Conservation (phyloP, 2,888 invertebrate species). For the Apodemia hepburni region DNA sequence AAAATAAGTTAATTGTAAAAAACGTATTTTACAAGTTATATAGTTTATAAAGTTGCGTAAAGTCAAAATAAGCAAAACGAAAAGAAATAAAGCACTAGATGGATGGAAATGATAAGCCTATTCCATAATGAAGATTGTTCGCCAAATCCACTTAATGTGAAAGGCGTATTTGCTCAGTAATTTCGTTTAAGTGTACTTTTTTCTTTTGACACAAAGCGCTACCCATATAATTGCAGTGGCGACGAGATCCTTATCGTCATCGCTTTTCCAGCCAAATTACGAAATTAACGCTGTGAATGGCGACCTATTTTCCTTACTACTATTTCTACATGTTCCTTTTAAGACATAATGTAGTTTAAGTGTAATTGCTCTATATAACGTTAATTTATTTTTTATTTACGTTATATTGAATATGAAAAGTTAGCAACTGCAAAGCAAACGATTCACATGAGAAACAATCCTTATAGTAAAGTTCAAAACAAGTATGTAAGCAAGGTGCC, state of each 20-base stretch:
- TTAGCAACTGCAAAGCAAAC: too few relatives aligned
- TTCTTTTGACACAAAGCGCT: conserved; percentile 51
- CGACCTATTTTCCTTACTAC: conserved; percentile 46
- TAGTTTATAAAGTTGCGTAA: neutral
- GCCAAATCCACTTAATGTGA: conserved; percentile 36
- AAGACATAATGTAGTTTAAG: conserved; percentile 6
- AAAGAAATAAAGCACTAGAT: conserved; percentile 27
- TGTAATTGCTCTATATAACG: neutral
- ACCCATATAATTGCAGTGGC: conserved; percentile 58
- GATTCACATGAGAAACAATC: too few relatives aligned
- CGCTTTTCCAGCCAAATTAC: conserved; percentile 56
- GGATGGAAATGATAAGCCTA: conserved; percentile 30
- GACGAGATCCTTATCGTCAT: conserved; percentile 59
- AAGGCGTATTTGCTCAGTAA: conserved; percentile 55
- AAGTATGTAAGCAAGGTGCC: too few relatives aligned
- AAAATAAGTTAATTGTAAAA: too few relatives aligned
- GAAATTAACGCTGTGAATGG: conserved; percentile 46
- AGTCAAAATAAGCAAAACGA: conserved; percentile 4
- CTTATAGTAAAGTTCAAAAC: too few relatives aligned
- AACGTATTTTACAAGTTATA: too few relatives aligned
- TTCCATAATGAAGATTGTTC: conserved; percentile 31
- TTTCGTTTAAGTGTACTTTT: conserved; percentile 53
- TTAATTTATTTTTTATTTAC: too few relatives aligned
- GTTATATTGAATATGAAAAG: too few relatives aligned
- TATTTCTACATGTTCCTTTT: conserved; percentile 16